phyloP scores from a whole-genome alignment of 53 echinoderm and acorn worm species.

The Astropecten irregularis region DNA sequence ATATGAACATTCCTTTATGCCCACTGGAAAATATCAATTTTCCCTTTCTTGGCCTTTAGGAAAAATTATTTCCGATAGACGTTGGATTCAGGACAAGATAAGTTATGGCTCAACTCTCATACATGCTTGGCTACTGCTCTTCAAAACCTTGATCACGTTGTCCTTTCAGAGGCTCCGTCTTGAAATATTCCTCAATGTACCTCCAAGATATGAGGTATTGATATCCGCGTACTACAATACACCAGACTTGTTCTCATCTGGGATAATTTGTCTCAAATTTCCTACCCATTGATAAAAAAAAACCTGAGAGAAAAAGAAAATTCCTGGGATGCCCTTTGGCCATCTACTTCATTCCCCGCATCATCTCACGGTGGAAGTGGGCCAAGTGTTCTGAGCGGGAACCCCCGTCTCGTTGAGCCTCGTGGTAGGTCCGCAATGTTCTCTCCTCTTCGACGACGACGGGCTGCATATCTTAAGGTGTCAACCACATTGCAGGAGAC shows the following conservation, averaged over 20 bases:
- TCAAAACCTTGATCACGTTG: too few relatives aligned
- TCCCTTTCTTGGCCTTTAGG: too few relatives aligned
- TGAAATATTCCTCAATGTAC: too few relatives aligned
- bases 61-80: too few relatives aligned
- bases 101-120: too few relatives aligned
- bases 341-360: slow-evolving; percentile 13
- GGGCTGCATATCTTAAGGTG: slow-evolving; percentile 40
- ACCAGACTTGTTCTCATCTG: slow-evolving; percentile 4
- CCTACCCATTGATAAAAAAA: slow-evolving; percentile 33
- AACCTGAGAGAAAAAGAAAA: background rate
- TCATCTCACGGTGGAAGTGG: slow-evolving; percentile 43
- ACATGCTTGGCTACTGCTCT: too few relatives aligned
- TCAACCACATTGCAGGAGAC: background rate
- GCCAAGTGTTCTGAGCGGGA: slow-evolving; percentile 36
- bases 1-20: too few relatives aligned
- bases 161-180: too few relatives aligned
- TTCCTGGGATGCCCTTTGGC: slow-evolving; percentile 29
- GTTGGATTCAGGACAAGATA: too few relatives aligned
- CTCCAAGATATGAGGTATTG: slow-evolving; percentile 25
- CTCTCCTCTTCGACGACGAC: background rate
- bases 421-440: too few relatives aligned
- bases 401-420: background rate
- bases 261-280: slow-evolving; percentile 58
- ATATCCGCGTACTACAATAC: background rate
- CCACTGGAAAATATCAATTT: too few relatives aligned